Percentiles rank a stretch among this genome's conserved stretches.
phyloP scores from a whole-genome alignment of 1,140 invertebrate genomes.

The Meteorus sp. region DNA sequence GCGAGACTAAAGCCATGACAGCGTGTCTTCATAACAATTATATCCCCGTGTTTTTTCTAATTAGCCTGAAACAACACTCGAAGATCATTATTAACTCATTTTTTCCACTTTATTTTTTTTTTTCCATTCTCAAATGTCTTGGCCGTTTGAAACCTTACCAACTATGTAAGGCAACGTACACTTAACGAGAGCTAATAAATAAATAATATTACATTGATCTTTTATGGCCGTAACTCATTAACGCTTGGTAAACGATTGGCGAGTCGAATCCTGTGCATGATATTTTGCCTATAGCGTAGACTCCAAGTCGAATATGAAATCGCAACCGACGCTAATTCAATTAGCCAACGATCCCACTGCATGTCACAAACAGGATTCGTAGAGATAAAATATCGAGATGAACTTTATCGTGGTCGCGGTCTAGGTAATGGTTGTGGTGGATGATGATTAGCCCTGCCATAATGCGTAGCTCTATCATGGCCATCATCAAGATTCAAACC shows the following conservation, averaged over 20 bases:
- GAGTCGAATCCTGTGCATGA: no score
- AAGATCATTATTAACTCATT: background rate
- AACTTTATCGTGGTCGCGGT: slow-evolving; percentile 50
- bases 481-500: slow-evolving; percentile 82
- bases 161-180: slow-evolving; percentile 6
- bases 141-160: no score
- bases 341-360: background rate
- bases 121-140: no score
- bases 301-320: no score
- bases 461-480: slow-evolving; percentile 67
- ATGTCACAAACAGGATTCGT: background rate
- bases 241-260: no score
- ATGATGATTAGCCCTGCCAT: slow-evolving; percentile 24
- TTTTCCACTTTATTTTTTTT: background rate
- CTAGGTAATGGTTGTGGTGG: slow-evolving; percentile 53
- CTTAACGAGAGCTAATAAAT: background rate
- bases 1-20: background rate
- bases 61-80: slow-evolving; percentile 6
- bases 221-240: background rate
- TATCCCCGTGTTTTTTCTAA: slow-evolving; percentile 9
- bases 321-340: no score
- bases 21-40: slow-evolving; percentile 14
- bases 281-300: no score
- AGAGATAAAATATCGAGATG: background rate
- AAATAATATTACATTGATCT: background rate